Conservation (phyloP, 1,140 invertebrate species). For the Ceratina calcarata region DNA sequence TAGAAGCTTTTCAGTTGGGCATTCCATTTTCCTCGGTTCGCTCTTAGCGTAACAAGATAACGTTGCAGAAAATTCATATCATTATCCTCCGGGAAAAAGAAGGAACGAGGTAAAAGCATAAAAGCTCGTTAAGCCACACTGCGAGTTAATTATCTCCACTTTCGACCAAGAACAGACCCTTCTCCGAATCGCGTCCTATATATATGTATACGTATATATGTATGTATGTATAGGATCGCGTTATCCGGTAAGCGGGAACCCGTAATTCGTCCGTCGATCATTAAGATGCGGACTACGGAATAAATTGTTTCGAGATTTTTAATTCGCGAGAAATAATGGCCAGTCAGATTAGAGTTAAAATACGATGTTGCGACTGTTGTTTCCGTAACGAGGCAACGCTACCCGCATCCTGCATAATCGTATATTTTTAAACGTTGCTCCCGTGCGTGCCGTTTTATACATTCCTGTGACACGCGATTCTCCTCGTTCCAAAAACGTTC, state of each 20-base stretch:
- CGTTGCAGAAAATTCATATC: background rate
- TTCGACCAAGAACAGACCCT: background rate
- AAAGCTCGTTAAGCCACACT: background rate
- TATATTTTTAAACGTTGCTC: slow-evolving; percentile 3
- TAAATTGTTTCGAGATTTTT: slow-evolving; percentile 48
- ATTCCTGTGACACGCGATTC: too few relatives aligned
- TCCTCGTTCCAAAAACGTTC: too few relatives aligned
- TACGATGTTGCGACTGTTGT: slow-evolving; percentile 23
- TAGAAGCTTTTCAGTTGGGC: background rate
- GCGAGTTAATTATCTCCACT: background rate
- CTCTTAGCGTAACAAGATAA: background rate
- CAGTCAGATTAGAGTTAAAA: slow-evolving; percentile 33
- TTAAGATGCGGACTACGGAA: slow-evolving; percentile 9
- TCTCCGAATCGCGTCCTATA: too few relatives aligned
- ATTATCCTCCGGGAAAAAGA: background rate
- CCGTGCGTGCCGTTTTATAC: too few relatives aligned
- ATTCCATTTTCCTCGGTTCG: background rate
- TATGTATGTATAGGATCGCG: background rate
- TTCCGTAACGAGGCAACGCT: slow-evolving; percentile 34
- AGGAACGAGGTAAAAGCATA: background rate
- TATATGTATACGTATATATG: too few relatives aligned
- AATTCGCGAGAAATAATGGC: slow-evolving; percentile 38
- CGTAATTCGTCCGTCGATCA: slow-evolving; percentile 22
- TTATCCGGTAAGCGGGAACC: too few relatives aligned
- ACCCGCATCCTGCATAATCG: background rate